Evolutionary conservation across 2,113 vertebrate genomes (phyloP).

Genomic region (Etia nguti): DNA sequence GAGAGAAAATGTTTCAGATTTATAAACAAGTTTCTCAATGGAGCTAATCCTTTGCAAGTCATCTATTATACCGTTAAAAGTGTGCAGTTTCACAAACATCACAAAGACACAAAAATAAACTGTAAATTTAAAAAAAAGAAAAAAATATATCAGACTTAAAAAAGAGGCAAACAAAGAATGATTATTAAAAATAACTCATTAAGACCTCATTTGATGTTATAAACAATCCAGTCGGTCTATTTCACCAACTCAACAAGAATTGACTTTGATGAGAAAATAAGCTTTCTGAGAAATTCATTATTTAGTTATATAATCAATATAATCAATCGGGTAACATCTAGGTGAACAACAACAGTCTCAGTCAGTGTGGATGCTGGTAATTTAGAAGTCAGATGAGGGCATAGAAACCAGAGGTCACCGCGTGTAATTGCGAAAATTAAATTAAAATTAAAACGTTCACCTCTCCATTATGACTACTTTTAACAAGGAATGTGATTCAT

Average conservation of each 20-base stretch:
- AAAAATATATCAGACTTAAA: neutral
- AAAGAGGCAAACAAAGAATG: neutral
- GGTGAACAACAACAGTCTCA: neutral
- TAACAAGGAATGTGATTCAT: neutral
- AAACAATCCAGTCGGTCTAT: neutral
- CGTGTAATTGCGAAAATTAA: neutral
- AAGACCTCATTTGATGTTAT: neutral
- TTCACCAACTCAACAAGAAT: neutral
- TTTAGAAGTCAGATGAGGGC: neutral
- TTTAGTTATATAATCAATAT: neutral
- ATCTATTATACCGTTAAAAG: neutral
- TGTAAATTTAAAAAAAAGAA: neutral
- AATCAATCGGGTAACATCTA: neutral
- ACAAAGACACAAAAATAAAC: neutral
- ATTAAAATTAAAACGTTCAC: neutral
- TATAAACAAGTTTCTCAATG: neutral
- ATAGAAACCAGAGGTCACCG: neutral
- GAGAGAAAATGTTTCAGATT: neutral
- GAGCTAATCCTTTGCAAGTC: neutral
- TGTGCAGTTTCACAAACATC: neutral
- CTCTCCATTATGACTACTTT: neutral
- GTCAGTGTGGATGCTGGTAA: neutral
- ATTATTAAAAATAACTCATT: neutral
- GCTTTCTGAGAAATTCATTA: neutral
- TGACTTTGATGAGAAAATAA: neutral